These are phyloP conservation scores for Odontesthes bonariensis DNA, from an alignment of 2,113 vertebrate genomes.

Conservation along the genomic window DNA sequence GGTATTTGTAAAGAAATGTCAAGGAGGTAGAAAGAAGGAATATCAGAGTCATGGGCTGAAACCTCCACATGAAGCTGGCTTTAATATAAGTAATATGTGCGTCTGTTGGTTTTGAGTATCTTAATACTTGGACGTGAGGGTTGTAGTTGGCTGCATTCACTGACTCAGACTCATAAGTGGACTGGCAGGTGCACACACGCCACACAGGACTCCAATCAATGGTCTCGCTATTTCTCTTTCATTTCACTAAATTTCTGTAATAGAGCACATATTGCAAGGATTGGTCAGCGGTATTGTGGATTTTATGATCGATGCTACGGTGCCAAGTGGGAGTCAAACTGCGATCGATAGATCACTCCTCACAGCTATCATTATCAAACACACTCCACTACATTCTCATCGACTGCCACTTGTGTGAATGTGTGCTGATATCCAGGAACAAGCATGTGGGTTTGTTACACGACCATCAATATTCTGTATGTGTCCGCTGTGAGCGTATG, in stretches of 20 bases:
- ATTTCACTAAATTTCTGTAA: slow-evolving; percentile 39
- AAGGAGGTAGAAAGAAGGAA: slow-evolving; percentile 57
- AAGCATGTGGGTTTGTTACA: slow-evolving; percentile 21
- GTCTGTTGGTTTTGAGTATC: slow-evolving; percentile 38
- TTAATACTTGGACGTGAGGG: slow-evolving; percentile 49
- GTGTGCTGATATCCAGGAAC: slow-evolving; percentile 27
- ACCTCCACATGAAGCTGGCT: slow-evolving; percentile 59
- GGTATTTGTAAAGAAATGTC: slow-evolving; percentile 85
- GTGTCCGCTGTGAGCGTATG: slow-evolving; percentile 24
- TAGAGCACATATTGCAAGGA: slow-evolving; percentile 37
- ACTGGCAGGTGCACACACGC: not conserved
- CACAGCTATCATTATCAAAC: slow-evolving; percentile 52
- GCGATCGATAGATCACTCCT: slow-evolving; percentile 61
- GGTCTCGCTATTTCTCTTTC: slow-evolving; percentile 30
- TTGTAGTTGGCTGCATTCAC: slow-evolving; percentile 4
- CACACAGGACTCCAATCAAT: not conserved
- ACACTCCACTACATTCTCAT: slow-evolving; percentile 31
- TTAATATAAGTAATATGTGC: slow-evolving; percentile 69
- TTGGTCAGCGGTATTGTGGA: slow-evolving; percentile 14
- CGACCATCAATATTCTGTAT: slow-evolving; percentile 56
- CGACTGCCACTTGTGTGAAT: slow-evolving; percentile 49
- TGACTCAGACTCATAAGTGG: slow-evolving; percentile 9
- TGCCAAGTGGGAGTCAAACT: slow-evolving; percentile 48
- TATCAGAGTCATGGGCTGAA: slow-evolving; percentile 67
- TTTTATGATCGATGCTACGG: slow-evolving; percentile 47